phyloP scores from a whole-genome alignment of 2,113 vertebrate species.

The Phalacrocorax aristotelis region DNA sequence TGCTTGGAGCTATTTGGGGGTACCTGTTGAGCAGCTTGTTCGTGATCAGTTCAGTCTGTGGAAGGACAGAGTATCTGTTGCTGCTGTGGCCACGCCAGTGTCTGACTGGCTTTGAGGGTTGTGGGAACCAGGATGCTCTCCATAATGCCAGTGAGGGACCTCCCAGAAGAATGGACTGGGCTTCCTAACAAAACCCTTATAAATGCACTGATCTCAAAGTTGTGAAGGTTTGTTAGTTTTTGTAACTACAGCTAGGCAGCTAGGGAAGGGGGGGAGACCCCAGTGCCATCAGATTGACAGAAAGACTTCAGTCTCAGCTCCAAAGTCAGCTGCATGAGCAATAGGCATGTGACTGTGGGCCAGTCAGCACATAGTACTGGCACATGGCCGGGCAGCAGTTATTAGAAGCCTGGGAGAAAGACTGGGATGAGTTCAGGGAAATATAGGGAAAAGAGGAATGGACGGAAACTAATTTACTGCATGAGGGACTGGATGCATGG shows the following conservation, averaged over 20 bases:
- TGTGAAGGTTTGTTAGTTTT: background rate
- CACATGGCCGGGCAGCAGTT: fast-evolving
- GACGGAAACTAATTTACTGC: background rate
- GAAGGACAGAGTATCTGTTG: background rate
- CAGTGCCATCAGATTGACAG: background rate
- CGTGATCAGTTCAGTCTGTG: background rate
- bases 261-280: background rate
- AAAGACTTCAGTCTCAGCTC: background rate
- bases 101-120: background rate
- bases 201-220: background rate
- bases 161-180: background rate
- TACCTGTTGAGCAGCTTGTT: background rate
- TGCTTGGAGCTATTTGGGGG: background rate
- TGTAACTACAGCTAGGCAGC: background rate
- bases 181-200: background rate
- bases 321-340: fast-evolving
- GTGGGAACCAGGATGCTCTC: background rate
- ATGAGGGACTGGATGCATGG: background rate
- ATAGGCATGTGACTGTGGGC: background rate
- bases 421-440: background rate
- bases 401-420: background rate
- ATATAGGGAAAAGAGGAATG: background rate
- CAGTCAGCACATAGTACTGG: background rate
- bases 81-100: background rate
- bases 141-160: background rate